These are phyloP conservation scores for Percopsis omiscomaycus DNA, from an alignment of 2,797 vertebrate genomes.

Conservation along the genomic window DNA sequence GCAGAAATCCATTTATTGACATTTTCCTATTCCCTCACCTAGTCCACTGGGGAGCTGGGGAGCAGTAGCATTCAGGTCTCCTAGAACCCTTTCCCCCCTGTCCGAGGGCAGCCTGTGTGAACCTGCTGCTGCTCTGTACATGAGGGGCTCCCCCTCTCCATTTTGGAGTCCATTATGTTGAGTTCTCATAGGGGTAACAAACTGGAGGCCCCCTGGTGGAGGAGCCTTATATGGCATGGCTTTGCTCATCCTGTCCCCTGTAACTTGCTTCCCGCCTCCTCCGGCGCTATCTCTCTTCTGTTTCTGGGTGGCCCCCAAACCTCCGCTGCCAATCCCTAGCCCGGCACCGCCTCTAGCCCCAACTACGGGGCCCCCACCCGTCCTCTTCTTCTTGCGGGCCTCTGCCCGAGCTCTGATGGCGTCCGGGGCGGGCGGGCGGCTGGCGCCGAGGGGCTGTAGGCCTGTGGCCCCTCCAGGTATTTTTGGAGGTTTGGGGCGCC, in stretches of 20 bases:
- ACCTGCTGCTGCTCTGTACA: slow-evolving; percentile 82
- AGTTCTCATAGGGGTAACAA: slow-evolving; percentile 85
- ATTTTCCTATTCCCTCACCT: slow-evolving; percentile 74
- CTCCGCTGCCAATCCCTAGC: slow-evolving; percentile 44
- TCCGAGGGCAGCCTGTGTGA: slow-evolving; percentile 60
- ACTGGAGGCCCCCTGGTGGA: slow-evolving; percentile 83
- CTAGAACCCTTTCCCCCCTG: slow-evolving; percentile 70
- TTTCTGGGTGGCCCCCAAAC: slow-evolving; percentile 72
- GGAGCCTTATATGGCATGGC: slow-evolving; percentile 84
- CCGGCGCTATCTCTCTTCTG: slow-evolving; percentile 74
- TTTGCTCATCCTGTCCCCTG: slow-evolving; percentile 85
- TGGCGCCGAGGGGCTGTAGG: slow-evolving; percentile 36
- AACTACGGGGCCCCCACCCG: slow-evolving; percentile 67
- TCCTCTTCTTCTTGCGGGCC: slow-evolving; percentile 86
- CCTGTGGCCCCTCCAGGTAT: slow-evolving; percentile 58
- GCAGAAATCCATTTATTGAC: background rate
- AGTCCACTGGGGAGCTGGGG: slow-evolving; percentile 80
- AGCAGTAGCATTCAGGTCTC: slow-evolving; percentile 73
- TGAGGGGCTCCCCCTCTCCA: slow-evolving; percentile 82
- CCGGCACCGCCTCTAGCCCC: slow-evolving; percentile 55
- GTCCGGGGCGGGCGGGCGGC: slow-evolving; percentile 75
- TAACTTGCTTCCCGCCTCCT: slow-evolving; percentile 71
- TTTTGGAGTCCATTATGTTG: slow-evolving; percentile 87
- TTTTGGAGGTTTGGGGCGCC: slow-evolving; percentile 81
- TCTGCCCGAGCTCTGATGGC: slow-evolving; percentile 79